Conservation (phyloP, 2,797 vertebrate genomes). For the Crocidura indochinensis region DNA sequence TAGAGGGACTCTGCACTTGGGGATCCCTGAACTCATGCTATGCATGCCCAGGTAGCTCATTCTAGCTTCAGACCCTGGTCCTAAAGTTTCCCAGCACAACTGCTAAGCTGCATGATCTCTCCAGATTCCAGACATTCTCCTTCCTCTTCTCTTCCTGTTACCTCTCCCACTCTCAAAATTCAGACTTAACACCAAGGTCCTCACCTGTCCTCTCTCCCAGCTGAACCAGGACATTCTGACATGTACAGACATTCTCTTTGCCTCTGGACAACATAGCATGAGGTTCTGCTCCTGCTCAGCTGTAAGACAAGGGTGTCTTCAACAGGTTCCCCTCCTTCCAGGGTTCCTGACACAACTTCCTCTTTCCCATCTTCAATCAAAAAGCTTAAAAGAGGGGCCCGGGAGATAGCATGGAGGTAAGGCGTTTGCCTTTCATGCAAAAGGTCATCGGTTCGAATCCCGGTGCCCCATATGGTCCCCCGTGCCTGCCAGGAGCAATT, state of each 20-base stretch:
- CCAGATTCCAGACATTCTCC: conserved; percentile 40
- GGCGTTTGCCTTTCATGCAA: too few relatives aligned
- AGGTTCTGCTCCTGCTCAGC: too few relatives aligned
- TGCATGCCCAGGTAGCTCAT: conserved; percentile 54
- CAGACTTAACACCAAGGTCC: not conserved
- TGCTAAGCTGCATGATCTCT: too few relatives aligned
- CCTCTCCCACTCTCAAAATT: not conserved
- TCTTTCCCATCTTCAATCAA: not conserved
- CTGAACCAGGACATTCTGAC: not conserved
- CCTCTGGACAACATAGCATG: not conserved
- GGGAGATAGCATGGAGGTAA: too few relatives aligned
- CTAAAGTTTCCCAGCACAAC: conserved; percentile 32
- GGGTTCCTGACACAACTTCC: not conserved
- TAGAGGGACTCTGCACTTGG: not conserved
- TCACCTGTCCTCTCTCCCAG: not conserved
- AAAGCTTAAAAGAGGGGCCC: too few relatives aligned
- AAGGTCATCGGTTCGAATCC: too few relatives aligned
- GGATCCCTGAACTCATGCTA: not conserved
- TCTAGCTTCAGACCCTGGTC: conserved; percentile 13
- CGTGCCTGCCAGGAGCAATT: too few relatives aligned
- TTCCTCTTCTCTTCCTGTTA: not conserved
- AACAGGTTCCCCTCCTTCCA: not conserved
- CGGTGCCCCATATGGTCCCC: too few relatives aligned
- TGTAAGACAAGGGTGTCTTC: not conserved
- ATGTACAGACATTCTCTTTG: not conserved